phyloP scores from a whole-genome alignment of 2,797 vertebrate genomes.

The Neoniphon sammara region DNA sequence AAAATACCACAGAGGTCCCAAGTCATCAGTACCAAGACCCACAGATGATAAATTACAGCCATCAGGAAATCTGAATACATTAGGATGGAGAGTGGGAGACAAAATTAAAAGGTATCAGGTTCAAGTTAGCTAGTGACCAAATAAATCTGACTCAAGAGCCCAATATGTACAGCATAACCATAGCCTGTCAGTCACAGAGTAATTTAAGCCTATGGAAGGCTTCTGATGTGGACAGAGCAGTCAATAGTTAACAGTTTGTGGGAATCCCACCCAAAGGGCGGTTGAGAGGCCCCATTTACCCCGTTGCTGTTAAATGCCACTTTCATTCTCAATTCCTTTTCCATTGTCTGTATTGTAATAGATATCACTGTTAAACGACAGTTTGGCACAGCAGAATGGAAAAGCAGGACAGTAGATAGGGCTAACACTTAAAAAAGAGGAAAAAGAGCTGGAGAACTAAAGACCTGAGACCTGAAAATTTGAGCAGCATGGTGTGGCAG shows the following conservation, averaged over 20 bases:
- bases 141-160: constrained; percentile 52
- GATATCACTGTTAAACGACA: neutral
- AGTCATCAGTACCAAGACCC: constrained; percentile 50
- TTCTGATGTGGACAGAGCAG: constrained; percentile 67
- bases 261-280: constrained; percentile 54
- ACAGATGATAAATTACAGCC: constrained; percentile 69
- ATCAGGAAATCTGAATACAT: constrained; percentile 44
- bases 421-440: neutral
- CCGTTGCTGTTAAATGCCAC: constrained; percentile 44
- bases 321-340: constrained; percentile 41
- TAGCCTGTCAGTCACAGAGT: constrained; percentile 55
- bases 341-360: constrained; percentile 5
- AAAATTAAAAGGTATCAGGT: constrained; percentile 70
- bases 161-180: constrained; percentile 51
- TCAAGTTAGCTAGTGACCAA: constrained; percentile 43
- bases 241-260: constrained; percentile 66
- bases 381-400: constrained; percentile 11
- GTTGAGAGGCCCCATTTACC: constrained; percentile 48
- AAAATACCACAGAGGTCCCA: constrained; percentile 45
- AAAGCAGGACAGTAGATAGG: constrained; percentile 9
- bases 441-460: neutral
- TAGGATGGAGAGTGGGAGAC: constrained; percentile 46
- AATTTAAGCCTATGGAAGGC: constrained; percentile 35
- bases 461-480: neutral
- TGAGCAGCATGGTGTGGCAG: constrained; percentile 1